These are phyloP conservation scores for Akabosia matsudoensis DNA, from an alignment of 1,140 invertebrate species.

Conservation along the genomic window DNA sequence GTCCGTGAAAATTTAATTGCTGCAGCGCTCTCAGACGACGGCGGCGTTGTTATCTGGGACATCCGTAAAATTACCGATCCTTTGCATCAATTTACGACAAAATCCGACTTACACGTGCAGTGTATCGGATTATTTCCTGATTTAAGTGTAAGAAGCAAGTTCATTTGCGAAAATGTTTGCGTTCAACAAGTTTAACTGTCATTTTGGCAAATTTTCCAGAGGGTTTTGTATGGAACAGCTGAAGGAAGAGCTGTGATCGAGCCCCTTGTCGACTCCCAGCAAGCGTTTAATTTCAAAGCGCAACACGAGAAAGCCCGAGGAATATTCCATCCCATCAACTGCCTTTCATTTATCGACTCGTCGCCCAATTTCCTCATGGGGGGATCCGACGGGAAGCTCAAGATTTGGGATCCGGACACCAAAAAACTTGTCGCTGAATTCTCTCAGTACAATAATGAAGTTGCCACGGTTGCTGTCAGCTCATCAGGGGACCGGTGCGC, in stretches of 20 bases:
- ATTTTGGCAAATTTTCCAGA: not conserved
- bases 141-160: not conserved
- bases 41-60: not conserved
- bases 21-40: not conserved
- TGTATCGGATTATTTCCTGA: slow-evolving; percentile 12
- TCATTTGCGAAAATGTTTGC: not conserved
- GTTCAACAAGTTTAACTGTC: too few relatives aligned
- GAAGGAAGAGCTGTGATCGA: slow-evolving; percentile 4
- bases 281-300: slow-evolving; percentile 1
- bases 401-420: slow-evolving; percentile 17
- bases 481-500: slow-evolving; percentile 4
- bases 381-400: slow-evolving; percentile 22
- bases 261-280: not conserved
- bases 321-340: not conserved
- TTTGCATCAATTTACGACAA: not conserved
- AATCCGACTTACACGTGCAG: not conserved
- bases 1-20: not conserved
- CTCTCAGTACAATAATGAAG: not conserved
- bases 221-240: not conserved
- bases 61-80: not conserved
- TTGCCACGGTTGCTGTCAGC: slow-evolving; percentile 26
- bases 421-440: not conserved
- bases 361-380: slow-evolving; percentile 14
- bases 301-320: not conserved
- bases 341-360: too few relatives aligned